Base-by-base conservation (phyloP, 2,113 vertebrate species). In the Ciconia maguari region DNA sequence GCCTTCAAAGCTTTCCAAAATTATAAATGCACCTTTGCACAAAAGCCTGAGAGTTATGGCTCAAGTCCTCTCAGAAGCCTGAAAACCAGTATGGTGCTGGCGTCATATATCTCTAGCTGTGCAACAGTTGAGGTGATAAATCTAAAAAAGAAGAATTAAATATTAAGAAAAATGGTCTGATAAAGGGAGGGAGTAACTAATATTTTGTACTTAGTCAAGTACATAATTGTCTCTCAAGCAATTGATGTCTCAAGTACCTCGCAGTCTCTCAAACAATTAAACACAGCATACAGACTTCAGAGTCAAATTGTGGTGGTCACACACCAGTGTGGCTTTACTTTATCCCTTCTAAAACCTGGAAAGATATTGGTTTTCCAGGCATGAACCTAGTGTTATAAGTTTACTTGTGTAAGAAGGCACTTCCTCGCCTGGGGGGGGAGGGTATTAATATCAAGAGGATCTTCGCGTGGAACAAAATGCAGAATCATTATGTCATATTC, bases 1-100 rank as follows among this genome's bases (percentile, higher is more conserved):
- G n/a, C 24, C 38, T 78, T 90, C 83, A 86, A 83, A 92, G 57
- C n/a, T 90, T 92, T 78, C n/a, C 30, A 86, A 87, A 92, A 81
- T 64, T 92, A 83, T 71, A 71, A 78, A 82, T 71, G 48, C 30
- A 94, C 69, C 76, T 90, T 86, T 89, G 17, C 76, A 52, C 30
- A 80, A 82, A 88, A 74, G 26, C 46, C 64, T 81, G 55, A 77
- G 57, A 88, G 32, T 90, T 94, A 84, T 32, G 48, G 30, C 55
- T 83, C 42, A 26, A 92, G 32, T n/a, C 38, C 42, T 15, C 38
- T 90, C 60, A 79, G 76, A 89, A 91, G 15, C 24, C 69, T 81
- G 72, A 71, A 95, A 94, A 90, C 4, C 48, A 64, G 27, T 46
- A 58, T 1, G 5, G 16, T 83, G 42, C 19, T 68, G n/a, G 38